Evolutionary conservation across 2,888 invertebrate species (phyloP).

Genomic region (Xestia ashworthii): DNA sequence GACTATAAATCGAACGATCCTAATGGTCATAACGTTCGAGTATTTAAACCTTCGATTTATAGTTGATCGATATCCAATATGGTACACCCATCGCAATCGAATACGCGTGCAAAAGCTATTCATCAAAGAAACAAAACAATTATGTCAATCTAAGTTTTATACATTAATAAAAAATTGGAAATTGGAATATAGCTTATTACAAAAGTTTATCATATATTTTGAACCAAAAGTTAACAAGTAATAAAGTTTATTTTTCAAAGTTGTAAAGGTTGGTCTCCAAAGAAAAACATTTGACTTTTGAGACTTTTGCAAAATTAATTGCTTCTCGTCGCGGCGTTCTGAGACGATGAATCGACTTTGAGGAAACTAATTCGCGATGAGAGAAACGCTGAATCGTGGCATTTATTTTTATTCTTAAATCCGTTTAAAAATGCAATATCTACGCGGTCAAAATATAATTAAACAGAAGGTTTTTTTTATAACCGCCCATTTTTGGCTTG

Average conservation of each 20-base stretch:
- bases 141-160: neutral
- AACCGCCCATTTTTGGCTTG: neutral
- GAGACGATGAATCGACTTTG: slow-evolving; percentile 28
- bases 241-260: slow-evolving; percentile 56
- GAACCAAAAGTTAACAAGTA: slow-evolving; percentile 37
- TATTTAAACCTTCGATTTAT: too few relatives aligned
- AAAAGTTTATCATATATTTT: slow-evolving; percentile 33
- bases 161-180: neutral
- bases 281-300: slow-evolving; percentile 56
- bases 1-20: too few relatives aligned
- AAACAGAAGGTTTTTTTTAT: neutral
- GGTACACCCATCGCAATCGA: neutral
- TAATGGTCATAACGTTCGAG: too few relatives aligned
- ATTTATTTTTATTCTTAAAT: neutral
- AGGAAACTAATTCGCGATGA: slow-evolving; percentile 27
- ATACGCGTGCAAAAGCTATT: neutral
- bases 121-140: neutral
- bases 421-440: neutral
- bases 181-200: neutral
- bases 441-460: neutral
- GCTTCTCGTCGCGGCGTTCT: slow-evolving; percentile 30
- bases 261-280: slow-evolving; percentile 37
- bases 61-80: too few relatives aligned
- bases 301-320: slow-evolving; percentile 59
- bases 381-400: neutral